phyloP scores from a whole-genome alignment of 2,113 vertebrate species.

The Picathartes gymnocephalus region DNA sequence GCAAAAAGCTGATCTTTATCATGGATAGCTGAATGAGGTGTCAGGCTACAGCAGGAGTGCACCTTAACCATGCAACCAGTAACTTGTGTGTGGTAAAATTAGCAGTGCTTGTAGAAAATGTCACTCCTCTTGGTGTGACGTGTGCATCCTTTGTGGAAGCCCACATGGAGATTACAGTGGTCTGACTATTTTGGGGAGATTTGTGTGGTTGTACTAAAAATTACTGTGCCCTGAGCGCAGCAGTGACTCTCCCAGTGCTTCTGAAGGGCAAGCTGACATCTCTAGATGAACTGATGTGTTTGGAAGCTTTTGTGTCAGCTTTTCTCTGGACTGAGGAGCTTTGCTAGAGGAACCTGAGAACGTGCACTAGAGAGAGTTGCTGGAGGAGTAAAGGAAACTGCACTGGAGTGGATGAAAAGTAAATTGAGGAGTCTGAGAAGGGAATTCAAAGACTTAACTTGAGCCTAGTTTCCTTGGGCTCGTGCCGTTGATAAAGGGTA shows the following conservation, averaged over 20 bases:
- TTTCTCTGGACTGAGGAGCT: not conserved
- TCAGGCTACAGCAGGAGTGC: not conserved
- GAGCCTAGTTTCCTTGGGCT: not conserved
- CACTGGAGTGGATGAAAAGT: not conserved
- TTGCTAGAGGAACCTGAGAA: not conserved
- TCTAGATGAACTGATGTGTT: not conserved
- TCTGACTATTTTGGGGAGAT: not conserved
- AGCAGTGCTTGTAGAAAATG: not conserved
- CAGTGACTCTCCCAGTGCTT: not conserved
- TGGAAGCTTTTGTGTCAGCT: not conserved
- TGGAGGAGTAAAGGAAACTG: not conserved
- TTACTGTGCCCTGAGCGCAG: accelerated
- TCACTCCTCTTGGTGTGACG: not conserved
- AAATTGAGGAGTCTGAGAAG: not conserved
- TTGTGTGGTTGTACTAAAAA: not conserved
- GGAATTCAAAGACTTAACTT: not conserved
- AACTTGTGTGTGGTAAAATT: not conserved
- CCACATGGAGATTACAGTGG: not conserved
- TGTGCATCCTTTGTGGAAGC: not conserved
- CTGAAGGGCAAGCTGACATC: not conserved
- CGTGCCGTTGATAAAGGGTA: not conserved
- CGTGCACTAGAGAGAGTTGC: not conserved
- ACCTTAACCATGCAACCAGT: not conserved
- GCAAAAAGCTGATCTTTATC: not conserved
- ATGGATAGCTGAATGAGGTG: not conserved